Base-by-base conservation (phyloP, 37 sponge, comb jelly and placozoan species). In the Chondrosia reniformis region DNA sequence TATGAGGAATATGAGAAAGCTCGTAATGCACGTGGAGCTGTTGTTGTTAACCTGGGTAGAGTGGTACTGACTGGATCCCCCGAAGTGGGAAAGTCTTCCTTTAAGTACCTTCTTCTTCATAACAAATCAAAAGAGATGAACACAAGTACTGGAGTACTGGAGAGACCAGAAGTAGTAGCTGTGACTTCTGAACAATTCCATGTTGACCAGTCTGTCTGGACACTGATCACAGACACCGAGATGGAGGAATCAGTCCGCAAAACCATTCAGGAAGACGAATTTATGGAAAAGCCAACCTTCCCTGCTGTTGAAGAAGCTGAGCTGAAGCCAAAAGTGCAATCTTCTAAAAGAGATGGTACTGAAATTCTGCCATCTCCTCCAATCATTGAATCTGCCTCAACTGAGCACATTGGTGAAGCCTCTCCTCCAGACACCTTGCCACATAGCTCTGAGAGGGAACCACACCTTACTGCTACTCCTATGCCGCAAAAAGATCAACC, bases 111-210 rank as follows among this genome's bases (percentile, higher is more conserved):
- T 13, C 61, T 59, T 30, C n/a, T 59, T 59, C 61, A 59, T 30
- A 59, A 59, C 22, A 13, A 59, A 59, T 59, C 61, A 6, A 59
- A 59, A 30, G n/a, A 19, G n/a, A 19, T 59, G 61, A 59, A 59
- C 17, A 59, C 61, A 25, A 59, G 61, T 13, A 59, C 61, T 30
- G 30, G 30, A 7, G 61, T 59, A 30, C n/a, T 59, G 61, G 61
- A 59, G 61, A 59, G 30, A 59, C 61, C 61, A 59, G 61, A 59
- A 30, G 61, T 59, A 30, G 61, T 59, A 30, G n/a, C 28, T 13
- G 61, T 59, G 6, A 30, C n/a, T n/a, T n/a, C 30, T 59, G 61
- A 59, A 13, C 61, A 59, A 25, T 59, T 30, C n/a, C 30, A 25
- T 30, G 61, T 59, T 6, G 61, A 59, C n/a, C 6, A 13, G n/a